phyloP scores from a whole-genome alignment of 2,888 invertebrate genomes.

The Pocota personata region DNA sequence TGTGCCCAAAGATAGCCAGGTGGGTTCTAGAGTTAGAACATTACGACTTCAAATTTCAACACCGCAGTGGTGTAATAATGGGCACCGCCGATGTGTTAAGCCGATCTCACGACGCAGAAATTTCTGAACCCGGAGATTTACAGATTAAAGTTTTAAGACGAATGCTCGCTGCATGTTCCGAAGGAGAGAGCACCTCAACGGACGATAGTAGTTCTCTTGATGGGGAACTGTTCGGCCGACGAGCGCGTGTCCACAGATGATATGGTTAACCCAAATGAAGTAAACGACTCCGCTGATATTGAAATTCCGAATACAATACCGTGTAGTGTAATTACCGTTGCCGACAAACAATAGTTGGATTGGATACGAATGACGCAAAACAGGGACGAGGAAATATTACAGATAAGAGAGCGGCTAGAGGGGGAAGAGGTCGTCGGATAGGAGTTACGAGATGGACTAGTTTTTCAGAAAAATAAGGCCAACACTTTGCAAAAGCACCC shows the following conservation, averaged over 20 bases:
- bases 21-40: too few relatives aligned
- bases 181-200: not conserved
- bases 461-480: conserved; percentile 38
- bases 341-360: too few relatives aligned
- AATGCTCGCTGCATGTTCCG: conserved; percentile 7
- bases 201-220: not conserved
- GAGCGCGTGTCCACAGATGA: not conserved
- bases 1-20: too few relatives aligned
- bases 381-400: conserved; percentile 71
- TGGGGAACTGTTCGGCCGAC: not conserved
- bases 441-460: conserved; percentile 65
- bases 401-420: conserved; percentile 69
- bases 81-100: conserved; percentile 17
- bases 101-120: not conserved
- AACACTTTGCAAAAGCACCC: conserved; percentile 36
- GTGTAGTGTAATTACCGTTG: conserved; percentile 20
- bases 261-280: not conserved
- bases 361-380: conserved; percentile 58
- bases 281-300: conserved; percentile 5
- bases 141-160: conserved; percentile 6
- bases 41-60: too few relatives aligned
- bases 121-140: conserved; percentile 24
- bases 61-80: conserved; percentile 46
- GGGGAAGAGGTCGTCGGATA: conserved; percentile 37
- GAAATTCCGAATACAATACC: conserved; percentile 32